Evolutionary conservation across 2,888 invertebrate species (phyloP), one percentile per base, ranked within the genome.

Genomic region (Cryptosula pallasiana): DNA sequence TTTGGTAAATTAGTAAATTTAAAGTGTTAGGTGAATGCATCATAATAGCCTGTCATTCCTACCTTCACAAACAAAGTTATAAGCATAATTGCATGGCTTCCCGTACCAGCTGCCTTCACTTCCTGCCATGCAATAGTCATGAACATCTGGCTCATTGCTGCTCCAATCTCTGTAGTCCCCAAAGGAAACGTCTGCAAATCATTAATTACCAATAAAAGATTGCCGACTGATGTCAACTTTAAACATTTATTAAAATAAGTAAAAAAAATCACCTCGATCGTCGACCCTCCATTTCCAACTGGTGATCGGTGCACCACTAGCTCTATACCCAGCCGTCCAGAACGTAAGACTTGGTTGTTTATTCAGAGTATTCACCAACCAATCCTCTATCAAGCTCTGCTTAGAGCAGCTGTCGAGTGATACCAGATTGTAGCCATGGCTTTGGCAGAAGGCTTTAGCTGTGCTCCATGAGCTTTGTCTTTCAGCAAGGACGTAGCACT

Each of bases 21-120:
- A n/a, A n/a, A n/a, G n/a, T n/a, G n/a, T n/a, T n/a, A n/a, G n/a
- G n/a, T n/a, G n/a, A n/a, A n/a, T n/a, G n/a, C n/a, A n/a, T n/a
- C n/a, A n/a, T n/a, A n/a, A n/a, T n/a, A 45, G 45, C 9, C 20
- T 45, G 9, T 20, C 20, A 45, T 13, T 5, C 16, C 32, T 29
- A 63, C 63, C 63, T 63, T 63, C 63, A 34, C 63, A 63, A 16
- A 63, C 27, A 32, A 63, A 32, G 32, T 63, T 27, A 32, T 63
- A 63, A 5, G 5, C 9, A 9, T 27, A 32, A 5, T 27, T 32
- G 32, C 63, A 63, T 5, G 63, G 13, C 32, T 32, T 63, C 9
- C 25, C 27, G 32, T 32, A n/a, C 63, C 63, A 63, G 13, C 1
- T 29, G 13, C 34, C 3, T 5, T 34, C 20, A 13, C 5, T 3